Evolutionary conservation across 2,888 invertebrate genomes (phyloP).

Genomic region (Bugulina stolonifera): DNA sequence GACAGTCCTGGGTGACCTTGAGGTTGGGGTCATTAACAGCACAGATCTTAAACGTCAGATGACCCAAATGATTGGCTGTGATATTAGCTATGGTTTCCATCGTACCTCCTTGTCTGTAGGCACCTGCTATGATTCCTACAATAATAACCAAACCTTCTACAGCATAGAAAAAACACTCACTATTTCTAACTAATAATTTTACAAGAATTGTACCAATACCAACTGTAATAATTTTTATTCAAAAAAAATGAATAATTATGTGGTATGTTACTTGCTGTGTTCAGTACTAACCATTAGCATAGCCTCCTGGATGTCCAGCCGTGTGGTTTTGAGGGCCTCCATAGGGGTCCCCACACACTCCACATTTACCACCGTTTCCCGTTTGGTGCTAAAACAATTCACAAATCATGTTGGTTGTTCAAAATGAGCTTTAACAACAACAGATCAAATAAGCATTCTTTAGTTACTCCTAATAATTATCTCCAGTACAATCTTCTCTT

Average conservation of each 20-base stretch:
- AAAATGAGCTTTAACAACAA: no score
- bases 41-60: constrained; percentile 51
- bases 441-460: no score
- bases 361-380: constrained; percentile 65
- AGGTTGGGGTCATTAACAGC: constrained; percentile 38
- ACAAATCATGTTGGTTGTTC: no score
- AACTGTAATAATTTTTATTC: no score
- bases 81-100: constrained; percentile 48
- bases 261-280: background rate
- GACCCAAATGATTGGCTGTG: constrained; percentile 50
- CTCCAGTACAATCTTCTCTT: no score
- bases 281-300: constrained; percentile 14
- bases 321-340: constrained; percentile 38
- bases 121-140: no score
- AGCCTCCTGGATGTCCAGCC: constrained; percentile 32
- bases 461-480: no score
- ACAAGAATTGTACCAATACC: no score
- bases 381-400: background rate
- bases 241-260: no score
- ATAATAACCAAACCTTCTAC: no score
- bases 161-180: no score
- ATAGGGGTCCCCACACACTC: constrained; percentile 80
- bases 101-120: constrained; percentile 43
- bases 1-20: constrained; percentile 43
- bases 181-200: no score